Conservation (phyloP, 2,888 invertebrate genomes). For the Pachliopta kotzebuea region DNA sequence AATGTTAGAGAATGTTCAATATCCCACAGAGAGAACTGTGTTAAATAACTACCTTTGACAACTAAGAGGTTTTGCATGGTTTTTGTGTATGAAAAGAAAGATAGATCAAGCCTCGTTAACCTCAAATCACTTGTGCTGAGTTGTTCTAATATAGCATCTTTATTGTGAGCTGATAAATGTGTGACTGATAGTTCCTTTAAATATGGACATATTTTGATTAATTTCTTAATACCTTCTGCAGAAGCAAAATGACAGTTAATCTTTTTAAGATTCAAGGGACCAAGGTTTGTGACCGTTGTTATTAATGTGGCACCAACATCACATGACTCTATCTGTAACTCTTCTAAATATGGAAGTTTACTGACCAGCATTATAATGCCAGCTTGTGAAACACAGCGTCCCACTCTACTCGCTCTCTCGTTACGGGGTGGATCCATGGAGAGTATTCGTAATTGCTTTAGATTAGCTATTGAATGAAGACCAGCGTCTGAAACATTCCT, state of each 20-base stretch:
- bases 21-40: constrained; percentile 72
- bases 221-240: constrained; percentile 63
- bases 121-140: constrained; percentile 60
- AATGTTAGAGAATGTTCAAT: constrained; percentile 65
- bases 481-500: constrained; percentile 74
- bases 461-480: constrained; percentile 57
- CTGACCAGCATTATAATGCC: constrained; percentile 67
- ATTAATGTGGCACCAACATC: constrained; percentile 74
- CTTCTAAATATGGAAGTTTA: constrained; percentile 66
- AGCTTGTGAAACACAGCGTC: constrained; percentile 69
- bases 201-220: constrained; percentile 68
- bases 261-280: constrained; percentile 66
- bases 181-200: constrained; percentile 68
- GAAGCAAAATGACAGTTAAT: constrained; percentile 73
- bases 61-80: constrained; percentile 61
- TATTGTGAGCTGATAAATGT: constrained; percentile 66
- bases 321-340: constrained; percentile 71
- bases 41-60: constrained; percentile 65
- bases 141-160: constrained; percentile 68
- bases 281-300: constrained; percentile 55
- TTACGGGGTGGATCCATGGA: constrained; percentile 75
- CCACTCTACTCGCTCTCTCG: constrained; percentile 63
- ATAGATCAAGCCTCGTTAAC: constrained; percentile 61
- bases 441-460: constrained; percentile 63
- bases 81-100: constrained; percentile 69